These are phyloP conservation scores for Drosophila obscura DNA, from an alignment of 1,140 invertebrate species.

Conservation along the genomic window DNA sequence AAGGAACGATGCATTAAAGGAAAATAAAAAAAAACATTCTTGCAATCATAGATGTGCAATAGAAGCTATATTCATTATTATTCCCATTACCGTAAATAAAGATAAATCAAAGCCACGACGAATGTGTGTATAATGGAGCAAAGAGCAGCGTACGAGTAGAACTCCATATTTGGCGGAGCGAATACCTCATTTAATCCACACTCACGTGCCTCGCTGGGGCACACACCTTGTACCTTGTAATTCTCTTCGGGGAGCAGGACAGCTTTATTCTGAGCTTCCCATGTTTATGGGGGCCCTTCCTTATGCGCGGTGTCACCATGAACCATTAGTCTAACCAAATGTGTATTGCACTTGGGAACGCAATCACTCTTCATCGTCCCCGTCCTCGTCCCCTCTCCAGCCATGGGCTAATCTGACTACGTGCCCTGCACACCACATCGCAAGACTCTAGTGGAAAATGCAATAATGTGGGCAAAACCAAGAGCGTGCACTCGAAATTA, in stretches of 20 bases:
- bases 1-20: no score
- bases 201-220: conserved; percentile 27
- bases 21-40: no score
- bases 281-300: conserved; percentile 30
- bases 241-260: conserved; percentile 12
- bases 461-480: conserved; percentile 47
- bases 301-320: conserved; percentile 25
- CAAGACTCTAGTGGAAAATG: conserved; percentile 33
- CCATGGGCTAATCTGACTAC: conserved; percentile 65
- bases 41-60: no score
- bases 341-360: conserved; percentile 44
- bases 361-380: conserved; percentile 22
- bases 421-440: conserved; percentile 68
- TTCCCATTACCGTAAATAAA: conserved; percentile 2
- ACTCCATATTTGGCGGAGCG: conserved; percentile 34
- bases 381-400: not conserved
- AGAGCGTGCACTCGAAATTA: conserved; percentile 77
- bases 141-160: not conserved
- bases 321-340: conserved; percentile 52
- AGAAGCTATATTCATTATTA: conserved; percentile 9
- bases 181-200: conserved; percentile 39
- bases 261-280: conserved; percentile 17
- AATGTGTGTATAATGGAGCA: no score
- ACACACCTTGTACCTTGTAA: conserved; percentile 30
- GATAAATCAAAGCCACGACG: conserved; percentile 20